Evolutionary conservation across 2,113 vertebrate species (phyloP).

Genomic region (Acanthisitta chloris): DNA sequence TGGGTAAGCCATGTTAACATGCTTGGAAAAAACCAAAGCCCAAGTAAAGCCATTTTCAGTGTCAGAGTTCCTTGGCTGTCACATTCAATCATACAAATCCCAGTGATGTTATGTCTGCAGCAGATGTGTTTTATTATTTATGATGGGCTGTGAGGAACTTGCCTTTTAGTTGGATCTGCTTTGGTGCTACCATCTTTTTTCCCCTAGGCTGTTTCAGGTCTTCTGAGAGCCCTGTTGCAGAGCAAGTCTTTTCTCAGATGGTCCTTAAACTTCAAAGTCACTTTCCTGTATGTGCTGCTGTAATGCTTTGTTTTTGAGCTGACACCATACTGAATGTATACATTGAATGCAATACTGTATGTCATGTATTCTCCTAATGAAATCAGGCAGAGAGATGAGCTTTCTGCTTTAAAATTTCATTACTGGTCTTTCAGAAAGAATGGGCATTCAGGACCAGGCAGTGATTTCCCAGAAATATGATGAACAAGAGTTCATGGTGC

Average conservation of each 20-base stretch:
- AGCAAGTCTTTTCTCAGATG: neutral
- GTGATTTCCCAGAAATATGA: neutral
- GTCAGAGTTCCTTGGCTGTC: neutral
- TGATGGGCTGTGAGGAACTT: neutral
- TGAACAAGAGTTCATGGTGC: neutral
- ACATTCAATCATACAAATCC: neutral
- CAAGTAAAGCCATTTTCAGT: neutral
- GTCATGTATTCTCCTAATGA: neutral
- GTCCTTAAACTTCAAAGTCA: neutral
- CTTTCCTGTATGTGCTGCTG: neutral
- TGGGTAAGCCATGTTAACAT: neutral
- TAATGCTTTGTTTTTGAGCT: neutral
- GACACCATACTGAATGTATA: neutral
- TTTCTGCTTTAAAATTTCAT: neutral
- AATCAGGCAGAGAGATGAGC: neutral
- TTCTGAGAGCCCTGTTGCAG: neutral
- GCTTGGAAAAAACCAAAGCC: neutral
- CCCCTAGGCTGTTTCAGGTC: neutral
- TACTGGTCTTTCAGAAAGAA: neutral
- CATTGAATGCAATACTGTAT: neutral
- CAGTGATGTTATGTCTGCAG: neutral
- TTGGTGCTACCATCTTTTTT: neutral
- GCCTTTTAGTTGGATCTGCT: neutral
- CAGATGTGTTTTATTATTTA: neutral
- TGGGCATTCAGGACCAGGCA: neutral